Evolutionary conservation across 2,113 vertebrate species (phyloP).

Genomic region (Calyptommatus sinebrachiatus): DNA sequence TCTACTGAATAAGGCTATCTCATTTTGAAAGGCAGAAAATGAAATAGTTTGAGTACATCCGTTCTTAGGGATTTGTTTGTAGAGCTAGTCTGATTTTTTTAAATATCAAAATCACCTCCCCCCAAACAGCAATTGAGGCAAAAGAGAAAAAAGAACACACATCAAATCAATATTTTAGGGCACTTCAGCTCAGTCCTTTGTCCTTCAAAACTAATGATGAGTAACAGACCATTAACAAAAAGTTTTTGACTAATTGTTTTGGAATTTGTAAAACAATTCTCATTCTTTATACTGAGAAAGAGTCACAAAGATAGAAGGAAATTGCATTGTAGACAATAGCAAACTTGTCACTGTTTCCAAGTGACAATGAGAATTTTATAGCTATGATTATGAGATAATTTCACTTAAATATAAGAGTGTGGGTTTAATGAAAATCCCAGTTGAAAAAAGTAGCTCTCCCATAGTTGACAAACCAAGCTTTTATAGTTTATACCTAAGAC

Average conservation of each 20-base stretch:
- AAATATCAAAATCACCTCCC: not conserved
- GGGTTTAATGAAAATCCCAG: not conserved
- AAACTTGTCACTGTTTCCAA: not conserved
- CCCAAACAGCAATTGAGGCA: not conserved
- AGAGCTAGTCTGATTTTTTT: not conserved
- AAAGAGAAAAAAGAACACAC: not conserved
- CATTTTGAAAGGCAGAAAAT: not conserved
- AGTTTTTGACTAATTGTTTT: not conserved
- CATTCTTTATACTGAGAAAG: not conserved
- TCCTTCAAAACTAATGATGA: not conserved
- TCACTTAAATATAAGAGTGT: not conserved
- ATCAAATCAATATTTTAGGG: not conserved
- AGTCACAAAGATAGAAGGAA: not conserved
- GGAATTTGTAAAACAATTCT: not conserved
- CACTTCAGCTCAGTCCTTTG: not conserved
- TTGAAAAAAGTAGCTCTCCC: conserved; percentile 3
- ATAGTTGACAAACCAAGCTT: not conserved
- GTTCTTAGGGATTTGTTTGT: not conserved
- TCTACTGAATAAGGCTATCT: not conserved
- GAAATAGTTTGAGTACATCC: not conserved
- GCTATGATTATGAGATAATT: not conserved
- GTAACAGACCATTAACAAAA: not conserved
- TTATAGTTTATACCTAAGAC: not conserved
- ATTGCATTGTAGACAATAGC: not conserved
- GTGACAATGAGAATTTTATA: not conserved